A percentile compares a stretch with the other conserved stretches of the same genome.
Conservation (phyloP, 2,797 vertebrate genomes). For the Epinephelus coioides region DNA sequence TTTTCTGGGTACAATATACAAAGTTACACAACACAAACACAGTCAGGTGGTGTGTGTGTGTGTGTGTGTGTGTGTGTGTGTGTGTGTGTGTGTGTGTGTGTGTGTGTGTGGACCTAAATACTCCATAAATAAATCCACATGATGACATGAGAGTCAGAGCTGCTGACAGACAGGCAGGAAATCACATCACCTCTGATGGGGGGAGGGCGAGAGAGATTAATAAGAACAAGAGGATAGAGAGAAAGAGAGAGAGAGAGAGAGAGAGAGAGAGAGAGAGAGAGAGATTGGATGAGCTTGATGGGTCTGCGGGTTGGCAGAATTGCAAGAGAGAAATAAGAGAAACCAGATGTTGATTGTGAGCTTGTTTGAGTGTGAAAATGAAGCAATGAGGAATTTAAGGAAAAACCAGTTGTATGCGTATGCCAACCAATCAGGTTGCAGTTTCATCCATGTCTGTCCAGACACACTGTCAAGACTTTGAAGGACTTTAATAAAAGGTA, state of each 20-base stretch:
- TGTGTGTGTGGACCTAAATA: background rate
- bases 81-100: constrained; percentile 4
- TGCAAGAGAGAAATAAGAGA: background rate
- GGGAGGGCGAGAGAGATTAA: constrained; percentile 56
- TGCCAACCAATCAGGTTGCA: too few species aligned
- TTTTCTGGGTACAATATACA: background rate
- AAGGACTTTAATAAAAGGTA: too few species aligned
- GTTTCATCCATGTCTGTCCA: too few species aligned
- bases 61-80: background rate
- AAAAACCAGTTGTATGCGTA: too few species aligned
- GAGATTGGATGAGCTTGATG: background rate
- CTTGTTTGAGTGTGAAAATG: background rate
- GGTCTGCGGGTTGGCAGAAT: background rate
- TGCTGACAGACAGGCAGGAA: constrained; percentile 40
- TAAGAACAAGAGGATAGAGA: constrained; percentile 13
- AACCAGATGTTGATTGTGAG: background rate
- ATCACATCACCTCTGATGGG: constrained; percentile 44
- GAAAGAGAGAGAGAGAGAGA: background rate
- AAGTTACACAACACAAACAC: too few species aligned
- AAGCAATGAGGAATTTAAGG: background rate
- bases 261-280: constrained; percentile 3
- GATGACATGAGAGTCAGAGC: constrained; percentile 14
- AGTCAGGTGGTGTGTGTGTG: background rate
- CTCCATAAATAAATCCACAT: constrained; percentile 28
- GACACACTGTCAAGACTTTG: too few species aligned